These are phyloP conservation scores for Osmoderma eremita DNA, from an alignment of 2,888 invertebrate species.

Conservation along the genomic window DNA sequence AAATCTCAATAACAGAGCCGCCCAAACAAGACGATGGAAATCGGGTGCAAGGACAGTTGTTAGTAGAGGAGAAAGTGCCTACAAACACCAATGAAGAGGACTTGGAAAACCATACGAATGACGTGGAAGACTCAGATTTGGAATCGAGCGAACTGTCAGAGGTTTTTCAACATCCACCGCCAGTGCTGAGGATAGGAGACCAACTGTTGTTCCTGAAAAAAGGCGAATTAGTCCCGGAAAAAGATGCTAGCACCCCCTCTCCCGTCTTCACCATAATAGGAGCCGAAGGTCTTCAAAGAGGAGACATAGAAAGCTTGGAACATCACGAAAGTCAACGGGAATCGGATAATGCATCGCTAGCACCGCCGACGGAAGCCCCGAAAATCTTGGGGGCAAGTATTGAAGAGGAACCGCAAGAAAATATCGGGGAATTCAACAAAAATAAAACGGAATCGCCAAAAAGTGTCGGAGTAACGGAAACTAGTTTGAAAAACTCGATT, in stretches of 20 bases:
- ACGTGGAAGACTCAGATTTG: conserved; percentile 54
- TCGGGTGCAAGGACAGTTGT: conserved; percentile 48
- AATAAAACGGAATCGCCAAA: neutral
- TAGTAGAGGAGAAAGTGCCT: conserved; percentile 52
- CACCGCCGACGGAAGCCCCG: neutral
- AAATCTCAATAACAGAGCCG: conserved; percentile 59
- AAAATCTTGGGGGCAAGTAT: neutral
- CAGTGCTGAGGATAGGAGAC: conserved; percentile 61
- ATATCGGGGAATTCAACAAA: neutral
- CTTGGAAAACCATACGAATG: conserved; percentile 49
- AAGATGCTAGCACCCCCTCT: conserved; percentile 58
- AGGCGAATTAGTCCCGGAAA: conserved; percentile 58
- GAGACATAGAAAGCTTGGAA: conserved; percentile 55
- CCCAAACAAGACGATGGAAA: conserved; percentile 52
- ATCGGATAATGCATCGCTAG: neutral
- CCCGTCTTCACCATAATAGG: conserved; percentile 63
- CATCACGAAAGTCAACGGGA: conserved; percentile 46
- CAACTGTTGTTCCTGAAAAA: conserved; percentile 60
- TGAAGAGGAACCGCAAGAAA: neutral
- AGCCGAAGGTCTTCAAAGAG: conserved; percentile 63
- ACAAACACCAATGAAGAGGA: conserved; percentile 60
- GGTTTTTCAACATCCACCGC: conserved; percentile 60
- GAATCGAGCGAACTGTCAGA: conserved; percentile 61
- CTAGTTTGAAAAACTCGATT: no score
- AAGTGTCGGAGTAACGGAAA: neutral